A percentile compares a stretch with the other conserved stretches of the same genome.
These are phyloP conservation scores for Scaptomyza graminum DNA, from an alignment of 1,140 invertebrate species.

Conservation along the genomic window DNA sequence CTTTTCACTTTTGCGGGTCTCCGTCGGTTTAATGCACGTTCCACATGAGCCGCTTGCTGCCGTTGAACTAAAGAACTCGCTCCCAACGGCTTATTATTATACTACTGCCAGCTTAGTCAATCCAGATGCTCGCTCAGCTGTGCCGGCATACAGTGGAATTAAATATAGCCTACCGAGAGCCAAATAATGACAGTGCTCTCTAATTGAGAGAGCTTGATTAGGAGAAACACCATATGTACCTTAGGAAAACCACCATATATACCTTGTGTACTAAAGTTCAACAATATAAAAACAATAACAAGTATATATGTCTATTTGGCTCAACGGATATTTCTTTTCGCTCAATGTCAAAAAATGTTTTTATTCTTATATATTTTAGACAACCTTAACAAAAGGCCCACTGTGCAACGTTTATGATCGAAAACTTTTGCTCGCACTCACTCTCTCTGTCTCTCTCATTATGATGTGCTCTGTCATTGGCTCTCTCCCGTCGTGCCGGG, in stretches of 20 bases:
- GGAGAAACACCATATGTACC: not conserved
- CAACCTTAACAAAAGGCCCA: not conserved
- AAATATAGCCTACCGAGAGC: not conserved
- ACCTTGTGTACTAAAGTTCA: no score
- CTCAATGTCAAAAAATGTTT: not conserved
- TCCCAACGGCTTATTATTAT: slow-evolving; percentile 65
- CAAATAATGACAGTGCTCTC: not conserved
- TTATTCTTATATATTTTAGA: not conserved
- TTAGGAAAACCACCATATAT: no score
- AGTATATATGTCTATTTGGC: not conserved
- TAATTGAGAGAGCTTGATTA: not conserved
- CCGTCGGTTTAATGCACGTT: slow-evolving; percentile 30
- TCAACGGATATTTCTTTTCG: no score
- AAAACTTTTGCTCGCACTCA: slow-evolving; percentile 16
- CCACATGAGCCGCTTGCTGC: slow-evolving; percentile 54
- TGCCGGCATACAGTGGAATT: slow-evolving; percentile 41
- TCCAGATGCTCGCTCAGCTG: slow-evolving; percentile 52
- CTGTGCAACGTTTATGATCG: slow-evolving; percentile 15
- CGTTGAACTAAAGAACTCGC: slow-evolving; percentile 65
- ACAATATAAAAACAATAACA: not conserved
- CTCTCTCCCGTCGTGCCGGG: slow-evolving; percentile 22
- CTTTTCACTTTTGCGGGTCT: slow-evolving; percentile 44
- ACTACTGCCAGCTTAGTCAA: slow-evolving; percentile 24
- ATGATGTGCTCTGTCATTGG: not conserved
- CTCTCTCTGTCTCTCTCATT: slow-evolving; percentile 5